A percentile compares a stretch with the other conserved stretches of the same genome.
Conservation (phyloP, 2,797 vertebrate species). For the Vespertilio murinus region DNA sequence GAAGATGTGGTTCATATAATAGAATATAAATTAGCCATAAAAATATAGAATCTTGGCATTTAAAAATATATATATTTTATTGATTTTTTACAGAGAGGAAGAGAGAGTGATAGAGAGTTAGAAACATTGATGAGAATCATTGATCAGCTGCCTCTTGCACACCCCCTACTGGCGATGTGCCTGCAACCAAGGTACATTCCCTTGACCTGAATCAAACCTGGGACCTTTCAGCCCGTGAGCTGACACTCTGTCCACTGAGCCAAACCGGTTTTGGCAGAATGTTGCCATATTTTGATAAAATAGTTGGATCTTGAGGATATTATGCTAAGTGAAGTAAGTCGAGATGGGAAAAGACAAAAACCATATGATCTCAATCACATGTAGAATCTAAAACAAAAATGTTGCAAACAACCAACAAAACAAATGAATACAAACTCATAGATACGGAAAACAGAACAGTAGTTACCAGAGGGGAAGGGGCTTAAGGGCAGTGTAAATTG, state of each 20-base stretch:
- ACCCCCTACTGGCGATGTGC: too few species aligned
- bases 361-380: background rate
- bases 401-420: too few species aligned
- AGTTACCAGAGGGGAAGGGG: background rate
- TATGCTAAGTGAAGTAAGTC: background rate
- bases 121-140: too few species aligned
- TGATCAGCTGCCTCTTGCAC: too few species aligned
- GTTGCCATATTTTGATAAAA: background rate
- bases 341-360: background rate
- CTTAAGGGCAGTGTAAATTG: background rate
- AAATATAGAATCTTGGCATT: background rate
- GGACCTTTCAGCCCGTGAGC: too few species aligned
- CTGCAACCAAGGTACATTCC: too few species aligned
- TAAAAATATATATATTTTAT: too few species aligned
- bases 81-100: too few species aligned
- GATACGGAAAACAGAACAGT: background rate
- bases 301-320: background rate
- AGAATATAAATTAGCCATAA: background rate
- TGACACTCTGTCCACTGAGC: too few species aligned
- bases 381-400: background rate
- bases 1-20: background rate
- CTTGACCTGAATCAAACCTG: too few species aligned
- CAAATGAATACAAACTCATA: background rate
- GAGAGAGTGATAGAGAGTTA: too few species aligned
- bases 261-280: background rate